Base-by-base conservation (phyloP, 2,888 invertebrate genomes). In the Pedicia rivosa region DNA sequence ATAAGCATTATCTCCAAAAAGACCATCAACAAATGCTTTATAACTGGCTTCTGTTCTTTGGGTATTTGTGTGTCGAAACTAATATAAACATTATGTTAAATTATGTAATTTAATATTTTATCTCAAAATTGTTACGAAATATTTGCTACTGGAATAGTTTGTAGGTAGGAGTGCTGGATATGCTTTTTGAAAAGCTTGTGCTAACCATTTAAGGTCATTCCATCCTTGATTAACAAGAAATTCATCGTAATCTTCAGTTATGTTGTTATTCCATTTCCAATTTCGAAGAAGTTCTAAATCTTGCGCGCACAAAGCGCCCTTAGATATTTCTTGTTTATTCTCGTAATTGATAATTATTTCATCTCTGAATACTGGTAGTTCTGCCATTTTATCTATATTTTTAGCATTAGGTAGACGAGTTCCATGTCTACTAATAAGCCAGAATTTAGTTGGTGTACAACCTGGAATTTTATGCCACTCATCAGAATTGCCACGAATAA, bases 401-500 rank as follows among this genome's bases (percentile, higher is more conserved):
- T 56, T 53, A 1, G 58, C 54, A 13, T 68, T 66, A 0, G 84
- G 80, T 45, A 74, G 66, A 44, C 73, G 66, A 1, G 80, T 72
- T 7, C 82, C 83, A 47, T 79, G 77, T 5, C 80, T 66, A 44
- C 66, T 68, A 33, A 78, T 54, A 49, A 77, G 64, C 82, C 83
- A 86, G 40, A 82, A 67, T 45, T 79, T 79, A 2, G 67, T 58
- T 1, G 83, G 74, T 40, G 66, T 62, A 48, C 84, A 86, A 35
- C 35, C 25, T 12, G 35, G 26, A 7, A 35, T 12, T 26, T 15
- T 35, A 26, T 20, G 14, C 6, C 26, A 25, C 3, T 16, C n/a
- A 12, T n/a, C 26, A 6, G 26, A 25, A 16, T 35, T 9, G 3
- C 35, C 68, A 42, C 68, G 72, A 12, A 73, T 70, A 46, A 78